These are phyloP conservation scores for Trachelus tabidus DNA, from an alignment of 2,888 invertebrate species.

Conservation along the genomic window DNA sequence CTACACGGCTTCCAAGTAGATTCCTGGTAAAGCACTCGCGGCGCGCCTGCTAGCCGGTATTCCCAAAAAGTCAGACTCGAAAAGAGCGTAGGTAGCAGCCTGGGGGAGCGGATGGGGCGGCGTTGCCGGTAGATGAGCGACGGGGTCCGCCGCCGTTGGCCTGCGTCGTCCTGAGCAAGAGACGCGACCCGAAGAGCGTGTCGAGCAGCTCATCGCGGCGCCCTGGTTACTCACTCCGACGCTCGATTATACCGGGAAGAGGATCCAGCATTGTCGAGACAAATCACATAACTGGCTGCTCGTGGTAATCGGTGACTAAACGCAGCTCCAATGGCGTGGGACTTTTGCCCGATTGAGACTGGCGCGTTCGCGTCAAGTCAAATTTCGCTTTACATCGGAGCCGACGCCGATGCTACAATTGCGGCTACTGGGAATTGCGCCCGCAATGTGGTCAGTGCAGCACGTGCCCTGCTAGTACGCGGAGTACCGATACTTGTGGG, in stretches of 20 bases:
- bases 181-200: background rate
- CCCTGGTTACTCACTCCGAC: slow-evolving; percentile 26
- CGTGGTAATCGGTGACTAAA: slow-evolving; percentile 29
- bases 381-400: background rate
- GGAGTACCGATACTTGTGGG: background rate
- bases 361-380: background rate
- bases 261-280: slow-evolving; percentile 22
- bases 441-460: slow-evolving; percentile 20
- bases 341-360: background rate
- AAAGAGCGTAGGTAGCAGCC: background rate
- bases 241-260: slow-evolving; percentile 14
- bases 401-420: slow-evolving; percentile 16
- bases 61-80: slow-evolving; percentile 36
- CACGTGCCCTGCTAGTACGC: slow-evolving; percentile 18
- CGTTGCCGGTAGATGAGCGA: background rate
- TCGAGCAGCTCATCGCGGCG: background rate
- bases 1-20: slow-evolving; percentile 30
- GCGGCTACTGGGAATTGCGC: slow-evolving; percentile 18
- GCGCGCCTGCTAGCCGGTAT: slow-evolving; percentile 26
- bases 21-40: slow-evolving; percentile 29
- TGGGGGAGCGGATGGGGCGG: background rate
- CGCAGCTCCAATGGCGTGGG: slow-evolving; percentile 6
- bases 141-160: background rate
- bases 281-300: slow-evolving; percentile 19
- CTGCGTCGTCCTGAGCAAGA: background rate